Conservation (phyloP, 2,888 invertebrate species). For the Chelonus formosanus region DNA sequence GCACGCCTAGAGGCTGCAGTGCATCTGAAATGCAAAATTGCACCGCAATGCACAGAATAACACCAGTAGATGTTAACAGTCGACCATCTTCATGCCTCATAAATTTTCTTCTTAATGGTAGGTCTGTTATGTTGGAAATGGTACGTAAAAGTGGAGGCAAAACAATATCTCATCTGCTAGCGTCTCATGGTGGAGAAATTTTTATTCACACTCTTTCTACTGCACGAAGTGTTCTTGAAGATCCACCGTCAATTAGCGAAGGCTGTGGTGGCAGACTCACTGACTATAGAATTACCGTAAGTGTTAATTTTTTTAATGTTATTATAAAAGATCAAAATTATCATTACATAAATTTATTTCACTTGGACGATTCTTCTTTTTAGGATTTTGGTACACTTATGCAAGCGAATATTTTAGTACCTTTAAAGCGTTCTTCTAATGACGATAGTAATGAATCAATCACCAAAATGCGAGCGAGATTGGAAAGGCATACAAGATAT, state of each 20-base stretch:
- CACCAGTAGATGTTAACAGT: constrained; percentile 96
- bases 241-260: constrained; percentile 94
- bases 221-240: constrained; percentile 86
- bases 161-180: constrained; percentile 90
- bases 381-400: constrained; percentile 90
- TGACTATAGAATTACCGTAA: constrained; percentile 80
- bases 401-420: constrained; percentile 82
- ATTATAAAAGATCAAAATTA: constrained; percentile 60
- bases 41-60: constrained; percentile 87
- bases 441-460: constrained; percentile 68
- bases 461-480: constrained; percentile 73
- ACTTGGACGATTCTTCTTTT: too few relatives aligned
- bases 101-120: constrained; percentile 94
- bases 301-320: constrained; percentile 35
- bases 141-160: constrained; percentile 85
- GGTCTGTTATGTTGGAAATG: constrained; percentile 93
- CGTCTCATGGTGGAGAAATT: constrained; percentile 94
- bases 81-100: constrained; percentile 97
- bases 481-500: constrained; percentile 84
- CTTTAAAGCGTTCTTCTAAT: constrained; percentile 68
- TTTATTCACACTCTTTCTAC: constrained; percentile 93
- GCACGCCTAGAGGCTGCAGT: constrained; percentile 90
- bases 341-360: too few relatives aligned
- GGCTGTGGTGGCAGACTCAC: constrained; percentile 93
- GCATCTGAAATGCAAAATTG: constrained; percentile 83